Evolutionary conservation across 2,113 vertebrate species (phyloP), one percentile per base, ranked within the genome.

Genomic region (Anolis sagrei): DNA sequence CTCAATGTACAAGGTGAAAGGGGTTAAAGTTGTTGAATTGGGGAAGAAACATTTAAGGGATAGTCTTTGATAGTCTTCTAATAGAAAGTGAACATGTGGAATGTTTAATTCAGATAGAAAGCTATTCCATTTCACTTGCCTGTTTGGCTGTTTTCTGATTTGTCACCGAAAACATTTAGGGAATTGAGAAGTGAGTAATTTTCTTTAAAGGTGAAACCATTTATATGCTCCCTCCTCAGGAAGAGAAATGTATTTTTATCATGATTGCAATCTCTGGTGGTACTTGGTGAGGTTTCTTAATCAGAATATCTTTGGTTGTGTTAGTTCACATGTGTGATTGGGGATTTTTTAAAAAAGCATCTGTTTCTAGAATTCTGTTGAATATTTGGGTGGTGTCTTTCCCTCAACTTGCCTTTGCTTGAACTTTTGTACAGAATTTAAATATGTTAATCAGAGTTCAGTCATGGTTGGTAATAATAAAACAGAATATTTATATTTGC

Each of bases 201-300:
- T 83, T 83, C 36, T 83, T 75, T 62, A 83, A 84, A 66, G 72
- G 74, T 84, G 62, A 84, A 84, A 76, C 48, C 27, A 49, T 66
- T 84, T 84, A 76, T 34, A 32, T 82, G 14, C 25, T 29, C 14
- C 27, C n/a, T 54, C 80, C 49, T 64, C 34, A 61, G 36, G 72
- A 74, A 83, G 27, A 25, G 4, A 74, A 61, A n/a, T 11, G 32
- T 74, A 44, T 62, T 74, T 83, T 83, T 83, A 83, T 83, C 25
- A 74, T 74, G 69, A 83, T 44, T 83, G 70, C 54, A 75, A 74
- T 69, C 74, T 84, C 58, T 69, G 75, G 61, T 54, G 48, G 23
- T 69, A 77, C 48, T 18, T 18, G 27, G 32, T 36, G 64, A 69
- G 62, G 27, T 68, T 84, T 69, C 74, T 68, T 77, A 84, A 76